These are phyloP conservation scores for Ypsolopha sequella DNA, from an alignment of 2,888 invertebrate species.

Conservation along the genomic window DNA sequence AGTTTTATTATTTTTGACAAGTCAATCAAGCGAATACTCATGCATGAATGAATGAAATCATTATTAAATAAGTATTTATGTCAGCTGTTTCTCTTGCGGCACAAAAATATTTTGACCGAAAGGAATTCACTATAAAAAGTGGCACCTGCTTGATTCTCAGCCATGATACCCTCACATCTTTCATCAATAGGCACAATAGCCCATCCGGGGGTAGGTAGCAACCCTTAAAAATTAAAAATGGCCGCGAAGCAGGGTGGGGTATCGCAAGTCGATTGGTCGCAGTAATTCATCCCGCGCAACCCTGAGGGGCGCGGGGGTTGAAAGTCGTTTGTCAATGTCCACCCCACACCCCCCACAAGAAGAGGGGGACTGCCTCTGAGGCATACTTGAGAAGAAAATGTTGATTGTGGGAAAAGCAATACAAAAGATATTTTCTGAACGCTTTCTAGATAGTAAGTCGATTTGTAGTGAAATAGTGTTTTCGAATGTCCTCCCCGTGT, in stretches of 20 bases:
- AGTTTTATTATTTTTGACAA: not conserved
- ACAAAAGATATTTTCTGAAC: conserved; percentile 1
- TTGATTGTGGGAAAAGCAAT: conserved; percentile 5
- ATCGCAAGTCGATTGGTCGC: conserved; percentile 62
- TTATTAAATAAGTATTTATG: not conserved
- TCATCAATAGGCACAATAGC: not conserved
- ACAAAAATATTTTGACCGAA: not conserved
- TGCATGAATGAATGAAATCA: not conserved
- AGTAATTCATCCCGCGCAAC: conserved; percentile 59
- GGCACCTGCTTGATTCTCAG: too few relatives aligned
- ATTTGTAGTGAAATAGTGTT: too few relatives aligned
- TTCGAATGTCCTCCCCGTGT: too few relatives aligned
- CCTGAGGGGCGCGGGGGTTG: conserved; percentile 45
- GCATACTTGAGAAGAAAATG: conserved; percentile 29
- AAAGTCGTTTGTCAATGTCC: conserved; percentile 63
- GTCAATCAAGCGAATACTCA: not conserved
- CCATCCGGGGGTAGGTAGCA: conserved; percentile 10
- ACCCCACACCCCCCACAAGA: conserved; percentile 24
- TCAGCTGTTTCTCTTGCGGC: not conserved
- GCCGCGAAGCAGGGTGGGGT: conserved; percentile 38
- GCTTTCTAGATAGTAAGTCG: too few relatives aligned
- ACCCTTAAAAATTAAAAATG: conserved; percentile 70
- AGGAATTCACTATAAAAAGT: not conserved
- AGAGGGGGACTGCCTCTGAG: conserved; percentile 18
- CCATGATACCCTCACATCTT: not conserved